Evolutionary conservation across 1,140 invertebrate species (phyloP).

Genomic region (Schmidtea mediterranea): DNA sequence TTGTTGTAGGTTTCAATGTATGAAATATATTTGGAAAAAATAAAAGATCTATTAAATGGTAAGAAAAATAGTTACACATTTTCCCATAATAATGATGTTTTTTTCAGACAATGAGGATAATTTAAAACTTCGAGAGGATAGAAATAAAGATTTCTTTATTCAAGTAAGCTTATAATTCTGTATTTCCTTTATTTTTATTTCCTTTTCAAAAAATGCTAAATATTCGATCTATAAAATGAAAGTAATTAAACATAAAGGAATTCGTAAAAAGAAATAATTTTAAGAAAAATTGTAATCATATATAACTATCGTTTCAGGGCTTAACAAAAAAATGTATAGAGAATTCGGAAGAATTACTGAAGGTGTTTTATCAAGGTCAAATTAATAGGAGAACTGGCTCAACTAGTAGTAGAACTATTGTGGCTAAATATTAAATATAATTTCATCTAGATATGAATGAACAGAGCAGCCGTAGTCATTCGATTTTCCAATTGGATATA

Average conservation of each 20-base stretch:
- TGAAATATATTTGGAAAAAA: constrained; percentile 99
- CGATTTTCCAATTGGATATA: constrained; percentile 94
- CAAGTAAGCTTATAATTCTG: constrained; percentile 29
- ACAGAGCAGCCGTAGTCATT: constrained; percentile 92
- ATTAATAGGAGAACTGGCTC: constrained; percentile 85
- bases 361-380: constrained; percentile 92
- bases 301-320: too few relatives aligned
- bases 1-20: constrained; percentile 95
- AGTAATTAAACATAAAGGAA: neutral
- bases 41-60: constrained; percentile 65
- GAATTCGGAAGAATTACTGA: constrained; percentile 82
- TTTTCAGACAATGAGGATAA: constrained; percentile 62
- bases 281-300: too few relatives aligned
- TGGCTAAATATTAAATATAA: too few relatives aligned
- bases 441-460: constrained; percentile 84
- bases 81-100: too few relatives aligned
- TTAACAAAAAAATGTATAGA: constrained; percentile 83
- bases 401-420: constrained; percentile 33
- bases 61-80: too few relatives aligned
- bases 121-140: constrained; percentile 84
- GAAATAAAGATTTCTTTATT: constrained; percentile 81
- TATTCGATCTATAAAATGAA: too few relatives aligned
- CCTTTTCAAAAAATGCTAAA: too few relatives aligned
- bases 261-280: too few relatives aligned
- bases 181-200: neutral